Evolutionary conservation across 2,113 vertebrate species (phyloP).

Genomic region (Edolisoma coerulescens): DNA sequence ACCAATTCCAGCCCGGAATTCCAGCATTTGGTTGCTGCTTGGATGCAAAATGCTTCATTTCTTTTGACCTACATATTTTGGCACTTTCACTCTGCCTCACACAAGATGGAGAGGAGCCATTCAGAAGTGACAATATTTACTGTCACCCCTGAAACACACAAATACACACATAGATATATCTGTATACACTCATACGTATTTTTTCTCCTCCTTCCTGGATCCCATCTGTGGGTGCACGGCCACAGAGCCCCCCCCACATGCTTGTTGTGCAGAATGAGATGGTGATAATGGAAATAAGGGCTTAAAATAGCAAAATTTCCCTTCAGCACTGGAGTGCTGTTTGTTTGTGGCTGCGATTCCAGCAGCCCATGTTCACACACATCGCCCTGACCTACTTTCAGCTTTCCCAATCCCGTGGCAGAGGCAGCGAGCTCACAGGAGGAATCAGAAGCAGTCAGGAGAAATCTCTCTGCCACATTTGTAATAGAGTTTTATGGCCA

Average conservation of each 20-base stretch:
- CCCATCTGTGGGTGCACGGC: background rate
- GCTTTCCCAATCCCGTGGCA: background rate
- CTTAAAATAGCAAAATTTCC: slow-evolving; percentile 33
- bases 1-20: background rate
- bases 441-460: background rate
- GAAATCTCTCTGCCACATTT: background rate
- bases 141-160: background rate
- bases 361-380: background rate
- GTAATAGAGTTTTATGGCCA: background rate
- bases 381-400: slow-evolving; percentile 54
- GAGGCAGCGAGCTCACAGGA: background rate
- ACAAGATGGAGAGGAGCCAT: background rate
- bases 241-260: background rate
- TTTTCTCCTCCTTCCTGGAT: background rate
- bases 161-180: fast-evolving
- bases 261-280: background rate
- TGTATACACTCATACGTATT: fast-evolving
- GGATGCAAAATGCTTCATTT: background rate
- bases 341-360: background rate
- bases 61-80: background rate
- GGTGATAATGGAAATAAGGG: background rate
- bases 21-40: background rate
- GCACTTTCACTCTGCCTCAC: background rate
- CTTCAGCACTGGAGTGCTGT: background rate
- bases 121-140: background rate